Conservation (phyloP, 2,113 vertebrate genomes). For the Phalacrocorax pelagicus region DNA sequence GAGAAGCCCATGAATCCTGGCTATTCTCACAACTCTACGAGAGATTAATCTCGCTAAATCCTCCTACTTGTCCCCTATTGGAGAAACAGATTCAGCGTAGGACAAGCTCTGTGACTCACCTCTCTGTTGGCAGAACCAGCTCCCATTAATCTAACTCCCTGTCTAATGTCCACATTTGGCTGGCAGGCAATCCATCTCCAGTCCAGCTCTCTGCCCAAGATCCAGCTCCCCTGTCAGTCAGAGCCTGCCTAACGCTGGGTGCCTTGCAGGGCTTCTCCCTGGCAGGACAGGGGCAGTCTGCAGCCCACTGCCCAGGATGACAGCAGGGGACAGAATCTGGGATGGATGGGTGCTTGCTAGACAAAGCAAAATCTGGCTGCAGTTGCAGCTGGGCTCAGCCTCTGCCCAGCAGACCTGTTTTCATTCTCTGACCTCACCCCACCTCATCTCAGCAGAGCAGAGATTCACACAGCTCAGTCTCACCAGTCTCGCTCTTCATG, state of each 20-base stretch:
- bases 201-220: constrained; percentile 1
- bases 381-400: not conserved
- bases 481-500: accelerated
- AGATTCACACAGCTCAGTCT: not conserved
- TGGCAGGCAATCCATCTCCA: constrained; percentile 59
- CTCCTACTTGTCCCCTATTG: constrained; percentile 31
- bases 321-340: not conserved
- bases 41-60: constrained; percentile 57
- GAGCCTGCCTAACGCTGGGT: not conserved
- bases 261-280: not conserved
- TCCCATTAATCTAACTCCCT: constrained; percentile 64
- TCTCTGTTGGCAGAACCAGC: constrained; percentile 54
- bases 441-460: not conserved
- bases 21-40: constrained; percentile 19
- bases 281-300: not conserved
- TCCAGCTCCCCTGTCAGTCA: constrained; percentile 27
- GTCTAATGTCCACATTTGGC: constrained; percentile 41
- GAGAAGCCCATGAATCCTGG: constrained; percentile 23
- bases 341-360: not conserved
- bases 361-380: not conserved
- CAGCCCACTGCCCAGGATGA: not conserved
- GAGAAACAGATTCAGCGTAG: constrained; percentile 53
- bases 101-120: constrained; percentile 63
- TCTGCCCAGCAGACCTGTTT: not conserved
- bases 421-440: not conserved